Conservation (phyloP, 2,113 vertebrate genomes). For the Hippocampus mohnikei region DNA sequence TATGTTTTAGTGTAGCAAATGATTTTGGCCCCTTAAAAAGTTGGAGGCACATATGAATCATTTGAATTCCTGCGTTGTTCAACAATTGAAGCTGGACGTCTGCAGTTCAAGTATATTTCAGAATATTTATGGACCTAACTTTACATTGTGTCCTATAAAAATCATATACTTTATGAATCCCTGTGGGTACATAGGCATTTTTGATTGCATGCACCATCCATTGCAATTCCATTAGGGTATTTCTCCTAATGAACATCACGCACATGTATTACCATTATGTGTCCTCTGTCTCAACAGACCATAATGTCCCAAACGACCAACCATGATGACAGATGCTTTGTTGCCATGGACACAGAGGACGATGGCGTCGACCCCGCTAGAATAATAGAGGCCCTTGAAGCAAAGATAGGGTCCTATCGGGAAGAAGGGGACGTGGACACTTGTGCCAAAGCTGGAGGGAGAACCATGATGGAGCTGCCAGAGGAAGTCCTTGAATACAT, state of each 20-base stretch:
- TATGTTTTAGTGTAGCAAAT: too few species aligned
- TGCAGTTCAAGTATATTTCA: too few species aligned
- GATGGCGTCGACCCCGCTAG: slow-evolving; percentile 59
- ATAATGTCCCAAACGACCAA: slow-evolving; percentile 91
- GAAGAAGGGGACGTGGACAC: slow-evolving; percentile 62
- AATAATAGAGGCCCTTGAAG: slow-evolving; percentile 73
- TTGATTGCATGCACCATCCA: neutral
- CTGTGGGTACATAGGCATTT: neutral
- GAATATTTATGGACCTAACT: too few species aligned
- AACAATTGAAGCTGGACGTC: too few species aligned
- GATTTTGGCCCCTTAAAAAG: too few species aligned
- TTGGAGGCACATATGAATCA: too few species aligned
- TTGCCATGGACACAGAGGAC: slow-evolving; percentile 92
- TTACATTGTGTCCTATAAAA: neutral
- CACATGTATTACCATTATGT: slow-evolving; percentile 7
- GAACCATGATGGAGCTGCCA: slow-evolving; percentile 87
- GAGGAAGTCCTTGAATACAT: slow-evolving; percentile 97
- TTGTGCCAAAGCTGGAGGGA: slow-evolving; percentile 51
- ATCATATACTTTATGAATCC: neutral
- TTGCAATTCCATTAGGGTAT: neutral
- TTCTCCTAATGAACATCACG: neutral
- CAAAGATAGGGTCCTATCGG: slow-evolving; percentile 48
- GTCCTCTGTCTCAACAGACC: slow-evolving; percentile 57
- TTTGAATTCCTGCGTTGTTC: too few species aligned
- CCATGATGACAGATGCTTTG: slow-evolving; percentile 88